phyloP scores from a whole-genome alignment of 2,888 invertebrate genomes.

The Fragum fragum region DNA sequence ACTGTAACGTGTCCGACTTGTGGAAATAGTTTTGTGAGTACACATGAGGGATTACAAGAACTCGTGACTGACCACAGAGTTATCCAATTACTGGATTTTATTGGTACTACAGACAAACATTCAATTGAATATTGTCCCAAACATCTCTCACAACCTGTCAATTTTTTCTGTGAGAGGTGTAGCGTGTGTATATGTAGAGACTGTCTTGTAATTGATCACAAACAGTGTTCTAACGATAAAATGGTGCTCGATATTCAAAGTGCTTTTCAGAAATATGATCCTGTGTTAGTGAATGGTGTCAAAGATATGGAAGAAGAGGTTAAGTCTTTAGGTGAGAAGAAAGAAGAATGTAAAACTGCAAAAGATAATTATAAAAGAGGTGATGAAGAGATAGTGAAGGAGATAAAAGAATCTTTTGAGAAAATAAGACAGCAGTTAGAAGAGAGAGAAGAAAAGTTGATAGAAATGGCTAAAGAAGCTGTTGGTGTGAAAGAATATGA shows the following conservation, averaged over 20 bases:
- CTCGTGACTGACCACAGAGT: conserved; percentile 80
- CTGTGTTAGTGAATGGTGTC: conserved; percentile 75
- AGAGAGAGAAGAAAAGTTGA: conserved; percentile 76
- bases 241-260: conserved; percentile 79
- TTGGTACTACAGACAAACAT: conserved; percentile 77
- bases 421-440: conserved; percentile 72
- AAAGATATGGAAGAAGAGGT: conserved; percentile 75
- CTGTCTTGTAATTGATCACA: conserved; percentile 81
- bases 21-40: conserved; percentile 74
- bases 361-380: conserved; percentile 69
- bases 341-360: conserved; percentile 69
- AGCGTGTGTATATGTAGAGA: conserved; percentile 77
- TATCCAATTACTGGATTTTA: conserved; percentile 82
- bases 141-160: conserved; percentile 79
- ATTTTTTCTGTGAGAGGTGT: conserved; percentile 83
- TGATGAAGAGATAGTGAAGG: conserved; percentile 67
- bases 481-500: conserved; percentile 72
- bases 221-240: conserved; percentile 72
- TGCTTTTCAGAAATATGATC: conserved; percentile 77
- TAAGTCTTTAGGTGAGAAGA: conserved; percentile 70
- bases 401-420: conserved; percentile 75
- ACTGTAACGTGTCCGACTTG: conserved; percentile 79
- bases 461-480: conserved; percentile 70
- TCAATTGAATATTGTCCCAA: conserved; percentile 79
- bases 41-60: conserved; percentile 74